phyloP scores from a whole-genome alignment of 2,797 vertebrate genomes.

The Moxostoma hubbsi region DNA sequence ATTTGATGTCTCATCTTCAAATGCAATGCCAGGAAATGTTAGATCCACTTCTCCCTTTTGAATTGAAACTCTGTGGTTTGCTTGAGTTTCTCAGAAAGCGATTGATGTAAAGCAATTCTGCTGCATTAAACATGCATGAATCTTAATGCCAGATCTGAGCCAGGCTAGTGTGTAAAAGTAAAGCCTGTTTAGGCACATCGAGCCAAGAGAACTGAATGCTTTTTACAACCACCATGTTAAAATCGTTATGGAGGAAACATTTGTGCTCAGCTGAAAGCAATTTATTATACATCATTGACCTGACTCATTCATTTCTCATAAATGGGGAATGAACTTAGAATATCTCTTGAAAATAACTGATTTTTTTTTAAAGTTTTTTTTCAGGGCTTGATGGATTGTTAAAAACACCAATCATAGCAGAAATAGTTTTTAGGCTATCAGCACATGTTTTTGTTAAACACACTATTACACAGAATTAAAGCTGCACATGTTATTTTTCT shows the following conservation, averaged over 20 bases:
- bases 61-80: slow-evolving; percentile 31
- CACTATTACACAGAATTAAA: not conserved
- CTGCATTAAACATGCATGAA: slow-evolving; percentile 60
- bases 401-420: not conserved
- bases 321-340: slow-evolving; percentile 34
- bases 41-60: not conserved
- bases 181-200: slow-evolving; percentile 32
- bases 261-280: slow-evolving; percentile 47
- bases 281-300: slow-evolving; percentile 32
- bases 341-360: slow-evolving; percentile 3
- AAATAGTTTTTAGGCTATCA: slow-evolving; percentile 6
- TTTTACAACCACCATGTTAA: slow-evolving; percentile 29
- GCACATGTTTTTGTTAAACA: not conserved
- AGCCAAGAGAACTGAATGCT: slow-evolving; percentile 41
- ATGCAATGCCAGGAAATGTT: slow-evolving; percentile 12
- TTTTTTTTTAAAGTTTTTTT: not conserved
- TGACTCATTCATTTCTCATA: slow-evolving; percentile 37
- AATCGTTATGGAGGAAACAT: slow-evolving; percentile 14
- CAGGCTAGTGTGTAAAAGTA: slow-evolving; percentile 26
- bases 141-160: slow-evolving; percentile 51
- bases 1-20: slow-evolving; percentile 4
- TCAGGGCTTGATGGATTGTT: not conserved
- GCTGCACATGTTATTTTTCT: too few species aligned
- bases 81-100: slow-evolving; percentile 33
- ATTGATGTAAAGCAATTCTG: slow-evolving; percentile 46